phyloP scores from a whole-genome alignment of 2,797 vertebrate species.

The Bryconaethiops microstoma region DNA sequence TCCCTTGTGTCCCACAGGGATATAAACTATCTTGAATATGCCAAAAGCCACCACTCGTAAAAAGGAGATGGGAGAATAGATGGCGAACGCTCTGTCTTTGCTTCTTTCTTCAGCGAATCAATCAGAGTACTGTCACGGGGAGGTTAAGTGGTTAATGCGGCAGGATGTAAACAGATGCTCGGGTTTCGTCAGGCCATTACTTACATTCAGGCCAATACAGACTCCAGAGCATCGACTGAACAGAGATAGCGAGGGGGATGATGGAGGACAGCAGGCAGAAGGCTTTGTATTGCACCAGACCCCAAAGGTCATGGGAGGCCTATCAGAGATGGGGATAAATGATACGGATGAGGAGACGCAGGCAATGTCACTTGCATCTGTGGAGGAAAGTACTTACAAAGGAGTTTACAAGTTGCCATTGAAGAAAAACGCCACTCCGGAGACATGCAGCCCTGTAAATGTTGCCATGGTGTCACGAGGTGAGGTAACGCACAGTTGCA shows the following conservation, averaged over 20 bases:
- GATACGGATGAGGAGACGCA: slow-evolving; percentile 5
- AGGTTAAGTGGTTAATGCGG: slow-evolving; percentile 56
- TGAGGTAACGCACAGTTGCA: too few relatives aligned
- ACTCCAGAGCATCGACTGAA: slow-evolving; percentile 33
- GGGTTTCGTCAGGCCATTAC: slow-evolving; percentile 49
- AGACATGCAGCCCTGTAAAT: too few relatives aligned
- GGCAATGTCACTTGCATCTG: not conserved
- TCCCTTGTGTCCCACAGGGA: slow-evolving; percentile 9
- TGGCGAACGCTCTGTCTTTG: slow-evolving; percentile 20
- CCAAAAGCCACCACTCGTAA: slow-evolving; percentile 17
- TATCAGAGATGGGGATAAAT: slow-evolving; percentile 14
- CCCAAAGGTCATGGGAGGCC: slow-evolving; percentile 24
- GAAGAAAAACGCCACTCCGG: too few relatives aligned
- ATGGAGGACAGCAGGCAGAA: slow-evolving; percentile 31
- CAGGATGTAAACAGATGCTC: slow-evolving; percentile 57
- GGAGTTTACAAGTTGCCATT: too few relatives aligned
- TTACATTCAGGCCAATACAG: slow-evolving; percentile 53
- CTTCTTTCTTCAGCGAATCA: slow-evolving; percentile 43
- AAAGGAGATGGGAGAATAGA: too few relatives aligned
- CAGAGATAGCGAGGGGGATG: slow-evolving; percentile 21
- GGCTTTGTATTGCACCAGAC: slow-evolving; percentile 2
- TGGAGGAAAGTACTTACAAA: too few relatives aligned
- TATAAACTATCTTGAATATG: slow-evolving; percentile 38
- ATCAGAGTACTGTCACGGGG: slow-evolving; percentile 45
- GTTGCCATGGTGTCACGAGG: too few relatives aligned